Evolutionary conservation across 2,888 invertebrate genomes (phyloP), one percentile per base, ranked within the genome.

Genomic region (Coelinius sp.): DNA sequence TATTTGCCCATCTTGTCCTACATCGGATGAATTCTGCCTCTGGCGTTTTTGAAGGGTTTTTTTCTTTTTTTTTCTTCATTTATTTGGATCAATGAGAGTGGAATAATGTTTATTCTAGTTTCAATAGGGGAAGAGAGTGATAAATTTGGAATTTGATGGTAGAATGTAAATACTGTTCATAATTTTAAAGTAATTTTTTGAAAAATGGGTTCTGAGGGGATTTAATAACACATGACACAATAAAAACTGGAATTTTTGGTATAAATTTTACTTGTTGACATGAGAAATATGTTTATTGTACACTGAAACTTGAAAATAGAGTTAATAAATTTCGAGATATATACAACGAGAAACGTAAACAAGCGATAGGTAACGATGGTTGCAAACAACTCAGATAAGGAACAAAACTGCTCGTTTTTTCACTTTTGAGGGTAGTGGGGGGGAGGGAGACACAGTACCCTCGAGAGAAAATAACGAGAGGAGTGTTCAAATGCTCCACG

Each of bases 401-500:
- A 56, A 56, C 4, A 59, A 27, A 31, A 27, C 27, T 27, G 59
- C 14, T 7, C 25, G 53, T n/a, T 31, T 17, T 35, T 59, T 59
- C 31, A 17, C 14, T 56, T n/a, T 14, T 4, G 14, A 10, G 17
- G 49, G 17, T 17, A 10, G n/a, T n/a, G 38, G 8, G 22, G 22
- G 41, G 46, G 46, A 8, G 17, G 46, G 46, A 20, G 17, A 25
- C 4, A 63, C 41, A 41, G 63, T 6, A 63, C 63, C 24, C 63
- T 63, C 14, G 38, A 25, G 63, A 63, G 22, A 22, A 67, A 67
- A 67, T 56, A 67, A 67, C 53, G 53, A 41, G 53, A 52, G 35
- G n/a, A 66, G 52, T 38, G 38, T 22, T 53, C 53, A 53, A 67
- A 52, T 38, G 38, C 52, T 53, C 12, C 35, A 52, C 53, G 22